Base-by-base conservation (phyloP, 2,888 invertebrate species). In the Drosophila fulvimacula region DNA sequence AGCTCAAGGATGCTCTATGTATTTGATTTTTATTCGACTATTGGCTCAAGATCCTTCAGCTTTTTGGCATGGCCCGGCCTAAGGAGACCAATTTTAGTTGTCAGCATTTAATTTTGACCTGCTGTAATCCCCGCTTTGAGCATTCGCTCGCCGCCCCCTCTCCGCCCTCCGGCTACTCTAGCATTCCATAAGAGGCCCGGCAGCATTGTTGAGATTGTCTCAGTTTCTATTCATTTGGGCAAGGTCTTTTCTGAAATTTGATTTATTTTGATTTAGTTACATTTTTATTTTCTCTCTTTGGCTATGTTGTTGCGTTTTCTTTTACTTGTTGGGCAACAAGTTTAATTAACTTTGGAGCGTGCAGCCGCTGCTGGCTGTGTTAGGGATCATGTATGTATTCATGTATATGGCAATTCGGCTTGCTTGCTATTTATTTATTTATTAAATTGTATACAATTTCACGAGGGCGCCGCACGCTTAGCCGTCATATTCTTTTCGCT, bases 381-480 rank as follows among this genome's bases (percentile, higher is more conserved):
- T 7, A 21, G 24, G 24, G 44, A 53, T 51, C 56, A 38, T 48
- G 42, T 51, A 42, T 44, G 27, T 58, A 38, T 58, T 42, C 17
- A 56, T 53, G 56, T 60, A 41, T 62, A 52, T 62, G 46, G 21
- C 69, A 49, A 39, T 59, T 74, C 42, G 24, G 69, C 74, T 62
- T 58, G 59, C 64, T 55, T 62, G 61, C 66, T 76, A 79, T 74
- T 79, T 79, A 77, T 74, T 77, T 77, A 77, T 77, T 77, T 79
- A 79, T 79, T 74, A 77, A 74, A 74, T 75, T 74, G 73, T 57
- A 73, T 52, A 52, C 64, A 77, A 62, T 69, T 63, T 76, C 48
- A 61, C 57, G 66, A 10, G 56, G 19, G 41, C 36, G 56, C 36
- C 42, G 24, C 44, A 38, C 44, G 56, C 53, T 69, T 48, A 60